Base-by-base conservation (phyloP, 2,797 vertebrate species). In the Micropoecilia bifurca region DNA sequence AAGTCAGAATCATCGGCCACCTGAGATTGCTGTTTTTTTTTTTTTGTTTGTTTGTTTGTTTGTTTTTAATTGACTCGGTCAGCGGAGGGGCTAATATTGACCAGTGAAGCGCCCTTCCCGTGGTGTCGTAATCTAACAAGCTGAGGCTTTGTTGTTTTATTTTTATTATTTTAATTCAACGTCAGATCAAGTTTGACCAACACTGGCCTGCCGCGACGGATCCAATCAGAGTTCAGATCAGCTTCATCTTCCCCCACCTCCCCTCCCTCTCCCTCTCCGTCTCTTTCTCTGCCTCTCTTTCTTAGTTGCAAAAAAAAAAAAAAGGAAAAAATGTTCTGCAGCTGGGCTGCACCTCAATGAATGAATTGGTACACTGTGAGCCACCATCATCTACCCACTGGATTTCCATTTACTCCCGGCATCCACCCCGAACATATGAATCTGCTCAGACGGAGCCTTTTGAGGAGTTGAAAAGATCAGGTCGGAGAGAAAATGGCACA, bases 401-500 rank as follows among this genome's bases (percentile, higher is more conserved):
- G 95, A 93, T 94, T 92, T 92, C 86, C 93, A 57, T 89, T 90
- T 89, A 89, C 92, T 92, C 95, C 92, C 82, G 92, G 93, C 94
- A 94, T 94, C 92, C 80, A 89, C 80, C 87, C 93, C 93, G 96
- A 96, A 90, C 95, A 95, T 96, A 96, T 98, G 97, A 94, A 95
- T 90, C 71, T 93, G 91, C 93, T 93, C 84, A 93, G 87, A 93
- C 95, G 91, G 92, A 95, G 91, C 95, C 93, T 94, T 94, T 93
- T 90, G 92, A 97, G 96, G 97, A 95, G 94, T 92, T 97, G 96
- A 95, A 97, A 91, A 92, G 91, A 90, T 68, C 86, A 92, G 92
- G 94, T 95, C 94, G 95, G 95, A 90, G 95, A 97, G 95, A 97
- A 75, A 95, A 99, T 99, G 98, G 97, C 97, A 96, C 97, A 96